Evolutionary conservation across 2,888 invertebrate species (phyloP).

Genomic region (Alloscopus bannaensis): DNA sequence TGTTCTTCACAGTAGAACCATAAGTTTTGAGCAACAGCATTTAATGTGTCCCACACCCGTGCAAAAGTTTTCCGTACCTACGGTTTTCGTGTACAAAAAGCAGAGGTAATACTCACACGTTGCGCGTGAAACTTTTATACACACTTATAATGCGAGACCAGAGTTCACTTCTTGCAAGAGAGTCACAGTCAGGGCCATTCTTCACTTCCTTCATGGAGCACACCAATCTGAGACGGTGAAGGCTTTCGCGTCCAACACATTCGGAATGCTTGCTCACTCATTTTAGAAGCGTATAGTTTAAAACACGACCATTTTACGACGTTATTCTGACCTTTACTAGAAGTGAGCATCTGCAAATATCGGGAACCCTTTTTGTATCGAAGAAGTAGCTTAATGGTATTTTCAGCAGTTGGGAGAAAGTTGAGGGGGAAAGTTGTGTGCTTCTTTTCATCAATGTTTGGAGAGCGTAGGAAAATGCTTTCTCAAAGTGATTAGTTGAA

Average conservation of each 20-base stretch:
- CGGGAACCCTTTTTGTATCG: not conserved
- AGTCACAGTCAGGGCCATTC: conserved; percentile 58
- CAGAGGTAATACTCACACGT: not conserved
- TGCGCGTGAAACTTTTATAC: conserved; percentile 10
- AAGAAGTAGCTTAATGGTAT: not conserved
- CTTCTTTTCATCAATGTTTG: not conserved
- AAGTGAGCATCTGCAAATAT: no score
- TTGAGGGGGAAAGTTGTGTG: not conserved
- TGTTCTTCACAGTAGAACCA: conserved; percentile 37
- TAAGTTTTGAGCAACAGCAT: not conserved
- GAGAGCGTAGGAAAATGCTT: not conserved
- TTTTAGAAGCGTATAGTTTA: not conserved
- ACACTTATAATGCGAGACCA: not conserved
- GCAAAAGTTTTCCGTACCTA: not conserved
- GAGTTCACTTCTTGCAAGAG: not conserved
- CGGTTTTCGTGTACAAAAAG: no score
- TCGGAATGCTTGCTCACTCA: no score
- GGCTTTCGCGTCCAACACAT: not conserved
- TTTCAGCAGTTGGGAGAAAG: no score
- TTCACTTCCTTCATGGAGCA: not conserved
- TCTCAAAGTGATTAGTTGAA: conserved; percentile 7
- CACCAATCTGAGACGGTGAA: not conserved
- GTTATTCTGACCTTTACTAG: conserved; percentile 11
- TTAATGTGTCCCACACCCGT: not conserved
- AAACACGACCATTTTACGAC: conserved; percentile 1